Conservation (phyloP, 2,113 vertebrate genomes). For the Channa argus region DNA sequence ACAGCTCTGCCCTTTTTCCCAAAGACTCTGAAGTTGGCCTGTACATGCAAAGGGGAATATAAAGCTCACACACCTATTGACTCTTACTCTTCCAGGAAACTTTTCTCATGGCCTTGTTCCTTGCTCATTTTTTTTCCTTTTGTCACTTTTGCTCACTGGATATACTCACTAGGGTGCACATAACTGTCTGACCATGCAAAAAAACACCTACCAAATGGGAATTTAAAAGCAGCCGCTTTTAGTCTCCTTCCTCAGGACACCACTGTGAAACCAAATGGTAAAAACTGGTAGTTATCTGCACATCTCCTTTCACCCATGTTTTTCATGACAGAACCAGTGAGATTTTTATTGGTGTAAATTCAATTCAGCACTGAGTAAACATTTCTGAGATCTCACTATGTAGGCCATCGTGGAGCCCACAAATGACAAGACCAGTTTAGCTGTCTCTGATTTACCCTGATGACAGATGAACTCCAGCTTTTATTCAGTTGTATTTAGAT, state of each 20-base stretch:
- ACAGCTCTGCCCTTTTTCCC: background rate
- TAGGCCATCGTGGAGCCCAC: too few species aligned
- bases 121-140: constrained; percentile 1
- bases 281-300: background rate
- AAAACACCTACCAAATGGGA: constrained; percentile 28
- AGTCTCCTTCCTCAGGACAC: background rate
- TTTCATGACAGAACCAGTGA: background rate
- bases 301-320: constrained; percentile 26
- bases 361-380: background rate
- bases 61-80: constrained; percentile 10
- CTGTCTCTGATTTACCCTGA: too few species aligned
- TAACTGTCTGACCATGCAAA: constrained; percentile 11
- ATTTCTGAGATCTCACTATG: background rate
- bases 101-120: background rate
- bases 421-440: too few species aligned
- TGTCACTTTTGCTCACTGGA: background rate
- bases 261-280: constrained; percentile 5
- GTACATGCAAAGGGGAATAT: constrained; percentile 1
- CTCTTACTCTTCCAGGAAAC: background rate
- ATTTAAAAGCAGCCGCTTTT: constrained; percentile 26
- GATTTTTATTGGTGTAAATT: constrained; percentile 11
- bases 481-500: too few species aligned
- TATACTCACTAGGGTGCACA: constrained; percentile 6
- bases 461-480: too few species aligned
- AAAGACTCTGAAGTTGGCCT: background rate